These are phyloP conservation scores for Phaenicophaeus curvirostris DNA, from an alignment of 2,797 vertebrate species.

Conservation along the genomic window DNA sequence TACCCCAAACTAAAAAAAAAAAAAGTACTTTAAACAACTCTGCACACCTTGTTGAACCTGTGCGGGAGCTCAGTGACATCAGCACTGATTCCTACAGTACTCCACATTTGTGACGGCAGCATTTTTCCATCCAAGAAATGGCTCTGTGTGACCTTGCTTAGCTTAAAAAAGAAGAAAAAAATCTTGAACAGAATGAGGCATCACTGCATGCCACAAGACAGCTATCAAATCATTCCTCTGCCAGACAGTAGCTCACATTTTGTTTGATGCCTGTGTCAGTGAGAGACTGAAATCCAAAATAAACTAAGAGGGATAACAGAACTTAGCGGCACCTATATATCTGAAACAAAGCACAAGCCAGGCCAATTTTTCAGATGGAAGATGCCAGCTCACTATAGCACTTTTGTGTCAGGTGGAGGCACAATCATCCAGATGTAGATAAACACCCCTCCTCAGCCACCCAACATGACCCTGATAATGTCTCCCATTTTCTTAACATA, in stretches of 20 bases:
- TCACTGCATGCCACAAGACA: background rate
- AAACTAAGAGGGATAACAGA: background rate
- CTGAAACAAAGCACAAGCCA: background rate
- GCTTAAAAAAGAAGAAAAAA: background rate
- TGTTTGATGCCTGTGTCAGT: background rate
- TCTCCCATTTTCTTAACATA: background rate
- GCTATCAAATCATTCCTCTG: background rate
- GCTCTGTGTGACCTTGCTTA: background rate
- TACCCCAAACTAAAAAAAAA: background rate
- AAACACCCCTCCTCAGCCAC: background rate
- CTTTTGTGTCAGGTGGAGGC: background rate
- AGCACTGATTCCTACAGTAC: background rate
- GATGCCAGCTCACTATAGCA: background rate
- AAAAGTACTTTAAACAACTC: background rate
- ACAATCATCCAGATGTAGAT: background rate
- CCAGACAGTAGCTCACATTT: background rate
- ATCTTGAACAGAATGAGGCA: background rate
- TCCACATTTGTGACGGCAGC: background rate
- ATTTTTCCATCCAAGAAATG: background rate
- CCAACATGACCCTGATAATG: background rate
- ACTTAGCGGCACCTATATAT: background rate
- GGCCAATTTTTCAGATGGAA: background rate
- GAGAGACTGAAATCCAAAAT: background rate
- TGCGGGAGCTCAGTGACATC: background rate
- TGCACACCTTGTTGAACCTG: background rate